Evolutionary conservation across 2,797 vertebrate species (phyloP), one percentile per base, ranked within the genome.

Genomic region (Sebastolobus altivelis): DNA sequence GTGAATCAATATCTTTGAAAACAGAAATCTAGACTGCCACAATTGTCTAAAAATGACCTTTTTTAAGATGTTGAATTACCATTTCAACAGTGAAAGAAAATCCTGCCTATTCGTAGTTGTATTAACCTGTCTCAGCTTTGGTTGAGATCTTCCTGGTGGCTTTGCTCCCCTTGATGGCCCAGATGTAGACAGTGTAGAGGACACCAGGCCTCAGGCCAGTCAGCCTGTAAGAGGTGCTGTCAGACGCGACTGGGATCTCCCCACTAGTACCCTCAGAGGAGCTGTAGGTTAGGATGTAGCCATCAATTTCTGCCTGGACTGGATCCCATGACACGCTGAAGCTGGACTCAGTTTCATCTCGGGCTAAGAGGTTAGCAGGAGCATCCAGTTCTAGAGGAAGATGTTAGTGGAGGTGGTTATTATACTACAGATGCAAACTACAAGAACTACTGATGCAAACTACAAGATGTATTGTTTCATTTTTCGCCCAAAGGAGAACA

Each of bases 321-420:
- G 83, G 91, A 58, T 95, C 94, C 97, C 97, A 97, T 38, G 95
- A 96, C 54, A 97, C 63, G 1, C 72, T 89, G 75, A 95, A 93
- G 10, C 94, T 93, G 88, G 94, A 94, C 84, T 97, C 96, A 0
- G 96, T 95, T 79, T 96, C 93, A 14, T 84, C 91, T 55, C 74
- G 84, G 33, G 92, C 91, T 89, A 94, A 88, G 87, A 97, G 89
- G 79, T 96, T 95, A 91, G 90, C 65, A 27, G 94, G 96, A 80
- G 93, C 94, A 72, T 96, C 95, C 12, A 96, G 90, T 58, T 92
- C 93, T 94, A 74, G 35, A 87, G 77, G 65, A 71, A 87, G 49
- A 88, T 63, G 85, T 89, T 87, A 87, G 84, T 86, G 25, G 40
- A 81, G 25, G 69, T 35, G 16, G 56, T 90, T 80, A 89, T 69